These are phyloP conservation scores for Isaurus tuberculatus DNA, from an alignment of 92 coral and sea anemone genomes.

Conservation along the genomic window DNA sequence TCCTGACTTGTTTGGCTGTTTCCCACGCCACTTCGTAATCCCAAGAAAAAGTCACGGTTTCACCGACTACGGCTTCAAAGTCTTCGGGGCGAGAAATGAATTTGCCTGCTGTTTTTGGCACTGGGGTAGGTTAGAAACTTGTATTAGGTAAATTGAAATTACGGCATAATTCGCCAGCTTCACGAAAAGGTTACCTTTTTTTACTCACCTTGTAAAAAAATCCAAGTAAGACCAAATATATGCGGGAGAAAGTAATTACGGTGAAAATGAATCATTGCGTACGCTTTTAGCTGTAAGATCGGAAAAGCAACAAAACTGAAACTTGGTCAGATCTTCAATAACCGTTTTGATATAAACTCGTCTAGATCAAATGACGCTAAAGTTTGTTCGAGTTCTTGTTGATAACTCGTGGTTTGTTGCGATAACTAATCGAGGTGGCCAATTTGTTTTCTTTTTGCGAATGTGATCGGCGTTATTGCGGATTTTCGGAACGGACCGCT, in stretches of 20 bases:
- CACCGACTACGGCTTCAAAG: conserved; percentile 38
- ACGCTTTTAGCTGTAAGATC: background rate
- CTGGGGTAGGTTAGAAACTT: background rate
- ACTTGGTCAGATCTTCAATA: background rate
- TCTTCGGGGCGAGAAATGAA: conserved; percentile 19
- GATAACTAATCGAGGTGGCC: conserved; percentile 10
- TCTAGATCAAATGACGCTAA: conserved; percentile 13
- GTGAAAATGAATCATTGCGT: background rate
- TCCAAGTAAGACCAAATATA: background rate
- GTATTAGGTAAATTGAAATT: background rate
- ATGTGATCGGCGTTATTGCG: conserved; percentile 34
- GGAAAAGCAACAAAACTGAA: conserved; percentile 3
- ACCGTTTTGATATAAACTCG: conserved; percentile 9
- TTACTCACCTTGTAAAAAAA: conserved; percentile 27
- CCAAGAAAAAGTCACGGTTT: conserved; percentile 34
- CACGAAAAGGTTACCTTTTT: background rate
- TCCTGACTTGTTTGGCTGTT: background rate
- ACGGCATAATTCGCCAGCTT: background rate
- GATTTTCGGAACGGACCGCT: conserved; percentile 15
- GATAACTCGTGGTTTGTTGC: conserved; percentile 5
- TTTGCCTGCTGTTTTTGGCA: background rate
- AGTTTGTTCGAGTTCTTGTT: conserved; percentile 16
- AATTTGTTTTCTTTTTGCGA: conserved; percentile 26
- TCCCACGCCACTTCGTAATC: conserved; percentile 19
- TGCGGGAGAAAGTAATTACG: background rate